Evolutionary conservation across 2,113 vertebrate species (phyloP).

Genomic region (Prunella himalayana): DNA sequence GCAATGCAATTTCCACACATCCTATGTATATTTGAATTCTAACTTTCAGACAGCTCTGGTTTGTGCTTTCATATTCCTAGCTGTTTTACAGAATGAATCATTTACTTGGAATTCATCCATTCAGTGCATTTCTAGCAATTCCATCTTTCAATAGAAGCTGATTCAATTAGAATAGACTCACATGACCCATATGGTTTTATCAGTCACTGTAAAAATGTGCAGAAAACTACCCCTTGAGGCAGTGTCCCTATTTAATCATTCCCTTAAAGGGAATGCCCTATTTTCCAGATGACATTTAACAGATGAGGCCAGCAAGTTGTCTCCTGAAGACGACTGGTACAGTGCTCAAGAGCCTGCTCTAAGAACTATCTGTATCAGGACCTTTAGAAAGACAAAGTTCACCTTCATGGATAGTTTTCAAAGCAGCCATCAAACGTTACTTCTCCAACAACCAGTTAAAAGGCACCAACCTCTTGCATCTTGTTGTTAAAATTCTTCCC

Average conservation of each 20-base stretch:
- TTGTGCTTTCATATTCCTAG: not conserved
- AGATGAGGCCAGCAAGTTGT: conserved; percentile 32
- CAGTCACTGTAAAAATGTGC: conserved; percentile 44
- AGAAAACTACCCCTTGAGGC: conserved; percentile 50
- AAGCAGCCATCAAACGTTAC: not conserved
- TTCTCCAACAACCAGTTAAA: not conserved
- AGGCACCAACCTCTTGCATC: not conserved
- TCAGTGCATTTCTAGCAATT: conserved; percentile 50
- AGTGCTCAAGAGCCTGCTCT: not conserved
- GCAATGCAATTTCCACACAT: not conserved
- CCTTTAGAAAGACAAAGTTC: not conserved
- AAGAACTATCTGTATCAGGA: not conserved
- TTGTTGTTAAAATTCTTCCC: not conserved
- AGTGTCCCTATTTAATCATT: conserved; percentile 52
- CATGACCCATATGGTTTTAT: conserved; percentile 63
- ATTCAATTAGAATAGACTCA: conserved; percentile 56
- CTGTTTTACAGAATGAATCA: not conserved
- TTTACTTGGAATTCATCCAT: conserved; percentile 55
- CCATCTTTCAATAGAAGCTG: conserved; percentile 41
- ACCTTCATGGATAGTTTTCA: not conserved
- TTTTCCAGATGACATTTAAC: conserved; percentile 56
- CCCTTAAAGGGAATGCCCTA: conserved; percentile 50
- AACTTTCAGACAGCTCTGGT: not conserved
- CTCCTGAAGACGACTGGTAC: conserved; percentile 28
- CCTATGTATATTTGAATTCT: not conserved